Base-by-base conservation (phyloP, 2,113 vertebrate genomes). In the Puma concolor region DNA sequence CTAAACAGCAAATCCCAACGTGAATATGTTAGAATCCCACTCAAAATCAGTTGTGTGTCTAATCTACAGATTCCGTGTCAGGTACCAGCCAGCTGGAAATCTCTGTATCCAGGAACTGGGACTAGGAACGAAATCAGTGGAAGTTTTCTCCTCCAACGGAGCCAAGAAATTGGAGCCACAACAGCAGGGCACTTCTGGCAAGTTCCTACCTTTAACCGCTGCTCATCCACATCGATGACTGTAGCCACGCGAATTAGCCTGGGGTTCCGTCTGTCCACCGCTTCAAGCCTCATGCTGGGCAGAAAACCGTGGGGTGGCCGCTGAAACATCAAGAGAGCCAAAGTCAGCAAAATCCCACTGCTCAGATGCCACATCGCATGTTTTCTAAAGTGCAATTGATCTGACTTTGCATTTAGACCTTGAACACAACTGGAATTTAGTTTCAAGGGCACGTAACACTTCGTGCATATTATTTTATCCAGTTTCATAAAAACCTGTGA, bases 241-340 rank as follows among this genome's bases (percentile, higher is more conserved):
- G 94, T 98, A 79, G 97, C 98, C 48, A 98, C 98, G 52, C 98
- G 93, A 89, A 97, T 95, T 80, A 95, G 89, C 67, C 48, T 48
- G 21, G 95, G 86, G 29, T 99, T 99, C 80, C 93, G 81, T 88
- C 96, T 98, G 96, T 98, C 98, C 93, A 98, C 98, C 3, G 90
- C 98, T 98, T 98, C 98, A 92, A 91, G 96, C 98, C 91, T 98
- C 98, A 98, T 98, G 67, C 97, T 97, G 4, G 72, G 92, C 71
- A 98, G 98, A 97, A 99, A 98, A 91, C 97, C 97, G 54, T 98
- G 99, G n/a, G 96, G 87, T 16, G 96, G 96, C 44, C 92, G 96
- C 99, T 99, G 97, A 48, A 98, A 95, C 41, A 36, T 84, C 16
- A 79, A 9, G 60, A 81, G 11, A 11, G 1, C 13, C 27, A 31